Evolutionary conservation across 2,797 vertebrate species (phyloP).

Genomic region (Nasua narica): DNA sequence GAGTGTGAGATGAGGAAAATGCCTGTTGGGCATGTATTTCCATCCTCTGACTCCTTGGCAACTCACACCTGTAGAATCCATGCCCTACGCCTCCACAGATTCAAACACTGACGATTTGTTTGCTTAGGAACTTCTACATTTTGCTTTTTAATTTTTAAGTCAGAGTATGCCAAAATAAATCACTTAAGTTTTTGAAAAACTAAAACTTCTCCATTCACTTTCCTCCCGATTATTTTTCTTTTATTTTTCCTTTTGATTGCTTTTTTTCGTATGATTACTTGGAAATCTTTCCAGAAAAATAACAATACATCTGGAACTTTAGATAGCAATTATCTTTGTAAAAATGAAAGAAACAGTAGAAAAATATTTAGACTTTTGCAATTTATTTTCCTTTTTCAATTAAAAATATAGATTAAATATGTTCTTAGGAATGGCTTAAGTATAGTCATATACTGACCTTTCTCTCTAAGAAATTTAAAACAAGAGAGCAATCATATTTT

Average conservation of each 20-base stretch:
- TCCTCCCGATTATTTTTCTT: background rate
- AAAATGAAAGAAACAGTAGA: background rate
- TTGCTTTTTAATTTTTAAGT: background rate
- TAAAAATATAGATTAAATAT: background rate
- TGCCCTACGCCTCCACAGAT: background rate
- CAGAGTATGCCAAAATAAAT: background rate
- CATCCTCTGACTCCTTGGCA: background rate
- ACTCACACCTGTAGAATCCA: background rate
- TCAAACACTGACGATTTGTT: background rate
- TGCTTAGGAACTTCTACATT: background rate
- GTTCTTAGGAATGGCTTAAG: background rate
- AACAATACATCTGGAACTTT: background rate
- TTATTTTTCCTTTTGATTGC: background rate
- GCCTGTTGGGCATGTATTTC: background rate
- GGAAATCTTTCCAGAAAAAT: background rate
- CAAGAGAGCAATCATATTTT: background rate
- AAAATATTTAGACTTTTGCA: background rate
- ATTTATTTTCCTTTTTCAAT: background rate
- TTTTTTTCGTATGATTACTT: background rate
- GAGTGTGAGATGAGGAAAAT: background rate
- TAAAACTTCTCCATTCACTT: background rate
- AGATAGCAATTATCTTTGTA: background rate
- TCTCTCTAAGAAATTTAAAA: background rate
- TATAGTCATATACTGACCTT: background rate
- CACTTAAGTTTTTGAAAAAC: background rate